These are phyloP conservation scores for Protosalanx chinensis DNA, from an alignment of 2,797 vertebrate species.

Conservation along the genomic window DNA sequence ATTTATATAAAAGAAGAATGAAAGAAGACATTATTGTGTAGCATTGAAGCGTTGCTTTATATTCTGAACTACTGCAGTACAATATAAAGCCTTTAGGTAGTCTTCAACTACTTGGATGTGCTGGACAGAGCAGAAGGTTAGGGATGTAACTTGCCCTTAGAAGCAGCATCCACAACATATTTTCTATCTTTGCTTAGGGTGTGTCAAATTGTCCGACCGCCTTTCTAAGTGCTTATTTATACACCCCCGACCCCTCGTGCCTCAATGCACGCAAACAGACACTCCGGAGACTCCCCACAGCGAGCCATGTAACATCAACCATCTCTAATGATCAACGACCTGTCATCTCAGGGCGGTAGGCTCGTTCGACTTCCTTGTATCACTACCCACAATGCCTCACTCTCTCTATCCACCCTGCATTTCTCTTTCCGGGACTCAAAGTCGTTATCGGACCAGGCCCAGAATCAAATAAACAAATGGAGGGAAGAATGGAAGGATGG, in stretches of 20 bases:
- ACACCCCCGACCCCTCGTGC: not conserved
- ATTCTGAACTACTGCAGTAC: no score
- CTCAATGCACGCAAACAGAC: not conserved
- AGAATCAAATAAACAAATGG: not conserved
- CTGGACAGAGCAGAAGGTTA: no score
- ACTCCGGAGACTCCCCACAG: not conserved
- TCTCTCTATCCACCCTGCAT: not conserved
- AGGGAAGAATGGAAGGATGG: not conserved
- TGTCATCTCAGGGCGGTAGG: not conserved
- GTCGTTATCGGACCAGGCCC: not conserved
- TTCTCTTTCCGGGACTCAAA: not conserved
- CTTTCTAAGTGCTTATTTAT: not conserved
- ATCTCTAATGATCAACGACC: slow-evolving; percentile 2
- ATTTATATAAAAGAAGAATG: no score
- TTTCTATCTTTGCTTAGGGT: not conserved
- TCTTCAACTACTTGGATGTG: no score
- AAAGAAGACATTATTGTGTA: no score
- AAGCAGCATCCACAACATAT: not conserved
- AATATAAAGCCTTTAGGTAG: no score
- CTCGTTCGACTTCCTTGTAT: not conserved
- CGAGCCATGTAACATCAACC: not conserved
- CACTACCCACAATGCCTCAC: not conserved
- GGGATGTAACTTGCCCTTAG: not conserved
- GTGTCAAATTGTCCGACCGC: not conserved
- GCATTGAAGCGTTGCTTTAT: no score